Conservation (phyloP, 2,797 vertebrate genomes). For the Varecia variegata region DNA sequence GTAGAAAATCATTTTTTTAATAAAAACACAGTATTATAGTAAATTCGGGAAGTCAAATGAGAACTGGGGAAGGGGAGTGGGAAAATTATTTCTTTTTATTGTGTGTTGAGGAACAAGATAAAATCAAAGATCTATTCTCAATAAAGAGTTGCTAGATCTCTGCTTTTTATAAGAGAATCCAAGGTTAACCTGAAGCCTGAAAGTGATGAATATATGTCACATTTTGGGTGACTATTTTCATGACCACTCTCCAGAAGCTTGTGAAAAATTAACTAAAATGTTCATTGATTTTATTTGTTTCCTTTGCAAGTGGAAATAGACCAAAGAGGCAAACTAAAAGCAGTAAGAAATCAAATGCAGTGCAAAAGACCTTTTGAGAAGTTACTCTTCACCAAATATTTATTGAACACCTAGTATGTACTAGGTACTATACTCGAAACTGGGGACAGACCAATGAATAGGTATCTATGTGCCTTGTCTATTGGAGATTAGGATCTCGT, state of each 20-base stretch:
- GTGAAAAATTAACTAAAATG: slow-evolving; percentile 33
- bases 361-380: background rate
- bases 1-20: background rate
- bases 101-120: background rate
- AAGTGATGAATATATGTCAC: background rate
- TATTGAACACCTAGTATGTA: background rate
- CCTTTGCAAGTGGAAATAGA: background rate
- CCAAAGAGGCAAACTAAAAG: background rate
- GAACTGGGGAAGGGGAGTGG: background rate
- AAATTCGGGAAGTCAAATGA: slow-evolving; percentile 53
- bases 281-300: background rate
- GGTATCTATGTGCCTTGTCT: background rate
- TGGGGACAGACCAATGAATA: background rate
- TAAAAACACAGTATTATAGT: background rate
- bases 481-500: background rate
- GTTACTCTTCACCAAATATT: background rate
- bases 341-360: background rate
- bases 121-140: background rate
- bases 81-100: background rate
- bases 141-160: background rate
- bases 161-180: slow-evolving; percentile 5
- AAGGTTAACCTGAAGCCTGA: background rate
- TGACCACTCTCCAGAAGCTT: background rate
- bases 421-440: background rate
- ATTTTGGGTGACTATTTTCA: background rate